Conservation (phyloP, 2,797 vertebrate species). For the Eulemur coronatus region DNA sequence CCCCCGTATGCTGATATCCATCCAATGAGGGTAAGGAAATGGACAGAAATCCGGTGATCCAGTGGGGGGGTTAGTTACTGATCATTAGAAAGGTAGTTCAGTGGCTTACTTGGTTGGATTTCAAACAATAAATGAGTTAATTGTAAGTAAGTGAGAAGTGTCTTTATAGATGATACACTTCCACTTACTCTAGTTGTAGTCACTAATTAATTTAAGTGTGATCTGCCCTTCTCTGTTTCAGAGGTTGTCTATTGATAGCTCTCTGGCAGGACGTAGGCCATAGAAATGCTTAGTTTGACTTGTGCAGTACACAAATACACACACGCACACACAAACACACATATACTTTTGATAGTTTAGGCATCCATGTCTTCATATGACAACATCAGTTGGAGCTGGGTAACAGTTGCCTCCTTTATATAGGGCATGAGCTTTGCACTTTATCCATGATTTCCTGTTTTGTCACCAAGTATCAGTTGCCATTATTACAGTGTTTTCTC, state of each 20-base stretch:
- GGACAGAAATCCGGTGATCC: not conserved
- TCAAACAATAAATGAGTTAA: not conserved
- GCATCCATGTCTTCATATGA: not conserved
- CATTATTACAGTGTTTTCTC: not conserved
- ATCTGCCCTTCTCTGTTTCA: not conserved
- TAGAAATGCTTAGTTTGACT: not conserved
- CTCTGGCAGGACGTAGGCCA: not conserved
- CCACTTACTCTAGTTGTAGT: not conserved
- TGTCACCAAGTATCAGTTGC: not conserved
- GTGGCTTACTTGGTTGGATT: not conserved
- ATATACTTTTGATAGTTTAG: not conserved
- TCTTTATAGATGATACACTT: not conserved
- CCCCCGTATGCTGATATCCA: conserved; percentile 97
- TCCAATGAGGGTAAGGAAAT: conserved; percentile 93
- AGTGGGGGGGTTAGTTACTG: not conserved
- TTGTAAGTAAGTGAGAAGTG: not conserved
- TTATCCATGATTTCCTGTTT: not conserved
- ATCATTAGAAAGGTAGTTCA: not conserved
- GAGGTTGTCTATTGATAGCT: not conserved
- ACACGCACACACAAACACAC: too few relatives aligned
- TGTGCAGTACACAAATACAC: not conserved
- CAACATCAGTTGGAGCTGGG: not conserved
- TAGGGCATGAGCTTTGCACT: not conserved
- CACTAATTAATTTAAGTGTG: not conserved
- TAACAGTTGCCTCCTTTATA: not conserved